phyloP scores from a whole-genome alignment of 2,888 invertebrate species.

The Phaonia tiefii region DNA sequence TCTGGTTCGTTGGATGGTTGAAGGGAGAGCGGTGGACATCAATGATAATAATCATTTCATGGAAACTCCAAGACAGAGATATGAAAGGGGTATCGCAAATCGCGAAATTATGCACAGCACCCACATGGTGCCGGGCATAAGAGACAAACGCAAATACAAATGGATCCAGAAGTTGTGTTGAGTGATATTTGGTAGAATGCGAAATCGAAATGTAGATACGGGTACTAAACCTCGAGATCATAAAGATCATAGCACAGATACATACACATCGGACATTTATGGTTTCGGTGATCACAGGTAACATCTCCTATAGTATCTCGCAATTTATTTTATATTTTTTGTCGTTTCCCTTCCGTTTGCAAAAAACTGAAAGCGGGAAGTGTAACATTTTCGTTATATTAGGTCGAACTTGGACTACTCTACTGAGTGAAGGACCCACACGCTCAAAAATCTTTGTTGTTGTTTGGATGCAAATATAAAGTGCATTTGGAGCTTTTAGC shows the following conservation, averaged over 20 bases:
- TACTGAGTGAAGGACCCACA: too few relatives aligned
- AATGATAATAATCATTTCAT: conserved; percentile 58
- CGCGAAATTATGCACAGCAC: conserved; percentile 64
- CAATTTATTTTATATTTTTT: too few relatives aligned
- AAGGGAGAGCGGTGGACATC: neutral
- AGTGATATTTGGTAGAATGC: conserved; percentile 28
- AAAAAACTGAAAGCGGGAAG: conserved; percentile 52
- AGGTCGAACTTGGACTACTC: too few relatives aligned
- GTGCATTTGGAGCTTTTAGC: too few relatives aligned
- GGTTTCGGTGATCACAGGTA: conserved; percentile 3
- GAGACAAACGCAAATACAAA: neutral
- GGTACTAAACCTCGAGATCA: conserved; percentile 19
- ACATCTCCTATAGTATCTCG: conserved; percentile 26
- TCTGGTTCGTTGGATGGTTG: neutral
- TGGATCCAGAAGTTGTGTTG: conserved; percentile 44
- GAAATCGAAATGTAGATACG: neutral
- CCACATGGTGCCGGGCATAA: conserved; percentile 51
- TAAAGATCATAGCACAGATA: conserved; percentile 9
- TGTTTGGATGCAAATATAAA: too few relatives aligned
- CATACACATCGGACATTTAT: neutral
- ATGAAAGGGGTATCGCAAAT: conserved; percentile 50
- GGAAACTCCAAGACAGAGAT: conserved; percentile 19
- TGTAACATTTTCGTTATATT: too few relatives aligned
- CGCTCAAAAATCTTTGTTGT: too few relatives aligned
- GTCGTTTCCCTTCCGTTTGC: neutral